Evolutionary conservation across 1,140 invertebrate genomes (phyloP).

Genomic region (Diorhabda sublineata): DNA sequence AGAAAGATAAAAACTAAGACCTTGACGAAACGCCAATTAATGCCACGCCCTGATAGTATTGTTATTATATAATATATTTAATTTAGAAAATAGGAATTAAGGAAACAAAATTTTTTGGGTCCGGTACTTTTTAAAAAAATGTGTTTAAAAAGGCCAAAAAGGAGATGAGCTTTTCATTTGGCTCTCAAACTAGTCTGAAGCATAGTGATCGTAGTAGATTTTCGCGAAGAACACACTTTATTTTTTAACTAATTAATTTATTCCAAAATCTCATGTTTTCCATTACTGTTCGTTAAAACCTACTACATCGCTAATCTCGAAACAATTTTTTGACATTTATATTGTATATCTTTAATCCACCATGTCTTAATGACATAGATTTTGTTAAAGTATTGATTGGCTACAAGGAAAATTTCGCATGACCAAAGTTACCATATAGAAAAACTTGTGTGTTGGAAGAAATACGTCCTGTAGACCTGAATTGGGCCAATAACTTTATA

Average conservation of each 20-base stretch:
- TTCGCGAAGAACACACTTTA: slow-evolving; percentile 18
- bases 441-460: neutral
- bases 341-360: slow-evolving; percentile 11
- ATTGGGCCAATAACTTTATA: neutral
- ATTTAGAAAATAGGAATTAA: slow-evolving; percentile 48
- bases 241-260: slow-evolving; percentile 17
- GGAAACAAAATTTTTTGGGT: slow-evolving; percentile 31
- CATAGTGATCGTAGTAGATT: slow-evolving; percentile 23
- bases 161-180: slow-evolving; percentile 5
- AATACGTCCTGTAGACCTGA: neutral
- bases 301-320: slow-evolving; percentile 9
- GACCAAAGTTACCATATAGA: neutral
- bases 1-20: no score
- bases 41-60: slow-evolving; percentile 46
- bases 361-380: neutral
- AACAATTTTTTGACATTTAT: slow-evolving; percentile 18
- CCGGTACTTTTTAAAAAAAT: slow-evolving; percentile 14
- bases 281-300: slow-evolving; percentile 13
- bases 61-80: slow-evolving; percentile 46
- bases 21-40: slow-evolving; percentile 34
- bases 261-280: slow-evolving; percentile 17
- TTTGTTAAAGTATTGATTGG: slow-evolving; percentile 2
- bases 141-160: slow-evolving; percentile 5
- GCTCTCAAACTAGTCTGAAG: slow-evolving; percentile 17
- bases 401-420: neutral